These are phyloP conservation scores for Patiria pectinifera DNA, from an alignment of 53 echinoderm and acorn worm genomes.

Conservation along the genomic window DNA sequence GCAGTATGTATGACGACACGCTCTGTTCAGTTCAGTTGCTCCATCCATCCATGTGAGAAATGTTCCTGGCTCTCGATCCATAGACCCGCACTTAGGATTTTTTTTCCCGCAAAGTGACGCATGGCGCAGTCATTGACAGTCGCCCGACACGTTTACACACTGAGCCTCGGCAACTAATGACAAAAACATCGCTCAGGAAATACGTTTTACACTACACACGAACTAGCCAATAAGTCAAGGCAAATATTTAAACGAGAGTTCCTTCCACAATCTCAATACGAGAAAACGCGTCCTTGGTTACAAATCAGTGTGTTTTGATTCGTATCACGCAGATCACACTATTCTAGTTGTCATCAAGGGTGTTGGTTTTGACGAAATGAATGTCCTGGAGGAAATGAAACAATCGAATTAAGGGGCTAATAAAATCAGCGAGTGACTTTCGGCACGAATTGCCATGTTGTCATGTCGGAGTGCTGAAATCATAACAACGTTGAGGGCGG, in stretches of 20 bases:
- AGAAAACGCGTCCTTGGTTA: background rate
- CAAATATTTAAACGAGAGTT: background rate
- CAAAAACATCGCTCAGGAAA: too few relatives aligned
- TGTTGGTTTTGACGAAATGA: background rate
- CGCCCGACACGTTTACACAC: too few relatives aligned
- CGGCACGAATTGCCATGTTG: too few relatives aligned
- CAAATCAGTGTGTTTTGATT: background rate
- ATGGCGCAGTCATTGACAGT: background rate
- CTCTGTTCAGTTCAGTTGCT: background rate
- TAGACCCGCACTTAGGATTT: background rate
- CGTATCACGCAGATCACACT: background rate
- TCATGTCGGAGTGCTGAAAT: too few relatives aligned
- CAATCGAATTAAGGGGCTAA: too few relatives aligned
- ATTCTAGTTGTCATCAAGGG: background rate
- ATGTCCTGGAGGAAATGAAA: background rate
- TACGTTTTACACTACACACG: too few relatives aligned
- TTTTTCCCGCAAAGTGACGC: background rate
- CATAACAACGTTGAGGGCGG: background rate
- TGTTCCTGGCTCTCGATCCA: background rate
- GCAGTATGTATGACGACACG: background rate
- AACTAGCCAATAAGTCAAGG: background rate
- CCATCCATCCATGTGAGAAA: background rate
- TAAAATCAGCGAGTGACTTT: too few relatives aligned
- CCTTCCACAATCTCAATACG: background rate
- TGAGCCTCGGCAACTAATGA: too few relatives aligned